A percentile compares a stretch with the other conserved stretches of the same genome.
Conservation (phyloP, 2,888 invertebrate species). For the Pammene fasciana region DNA sequence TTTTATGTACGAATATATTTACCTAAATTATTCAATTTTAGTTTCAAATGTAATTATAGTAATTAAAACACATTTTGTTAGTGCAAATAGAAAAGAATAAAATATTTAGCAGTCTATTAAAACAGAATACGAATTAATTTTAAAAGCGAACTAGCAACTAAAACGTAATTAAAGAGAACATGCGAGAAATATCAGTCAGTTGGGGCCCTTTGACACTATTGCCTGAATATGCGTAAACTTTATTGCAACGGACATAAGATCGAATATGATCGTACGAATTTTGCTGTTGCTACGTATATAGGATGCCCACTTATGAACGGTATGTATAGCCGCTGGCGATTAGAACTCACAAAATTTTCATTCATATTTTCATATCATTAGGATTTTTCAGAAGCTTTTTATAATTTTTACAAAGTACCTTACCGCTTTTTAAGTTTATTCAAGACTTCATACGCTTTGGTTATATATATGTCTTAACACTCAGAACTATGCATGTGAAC, state of each 20-base stretch:
- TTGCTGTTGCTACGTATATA: not conserved
- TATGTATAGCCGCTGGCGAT: too few species aligned
- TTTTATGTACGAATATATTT: too few species aligned
- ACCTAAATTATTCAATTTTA: too few species aligned
- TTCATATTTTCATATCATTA: too few species aligned
- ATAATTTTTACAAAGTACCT: too few species aligned
- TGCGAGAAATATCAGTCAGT: constrained; percentile 53
- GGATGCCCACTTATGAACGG: too few species aligned
- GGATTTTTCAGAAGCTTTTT: too few species aligned
- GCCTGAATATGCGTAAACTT: constrained; percentile 46
- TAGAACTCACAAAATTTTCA: too few species aligned
- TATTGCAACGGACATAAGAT: constrained; percentile 48
- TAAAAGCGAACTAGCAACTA: constrained; percentile 51
- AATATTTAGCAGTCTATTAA: constrained; percentile 15
- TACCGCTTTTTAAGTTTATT: too few species aligned
- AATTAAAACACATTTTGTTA: constrained; percentile 2
- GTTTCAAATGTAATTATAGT: not conserved
- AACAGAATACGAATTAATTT: constrained; percentile 62
- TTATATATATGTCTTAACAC: too few species aligned
- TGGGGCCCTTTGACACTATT: constrained; percentile 49
- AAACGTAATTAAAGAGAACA: constrained; percentile 59
- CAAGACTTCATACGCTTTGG: too few species aligned
- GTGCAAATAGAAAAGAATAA: constrained; percentile 9
- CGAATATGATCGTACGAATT: not conserved
- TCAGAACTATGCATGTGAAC: too few species aligned